These are phyloP conservation scores for Cosmorhoe ocellata DNA, from an alignment of 2,888 invertebrate species.

Conservation along the genomic window DNA sequence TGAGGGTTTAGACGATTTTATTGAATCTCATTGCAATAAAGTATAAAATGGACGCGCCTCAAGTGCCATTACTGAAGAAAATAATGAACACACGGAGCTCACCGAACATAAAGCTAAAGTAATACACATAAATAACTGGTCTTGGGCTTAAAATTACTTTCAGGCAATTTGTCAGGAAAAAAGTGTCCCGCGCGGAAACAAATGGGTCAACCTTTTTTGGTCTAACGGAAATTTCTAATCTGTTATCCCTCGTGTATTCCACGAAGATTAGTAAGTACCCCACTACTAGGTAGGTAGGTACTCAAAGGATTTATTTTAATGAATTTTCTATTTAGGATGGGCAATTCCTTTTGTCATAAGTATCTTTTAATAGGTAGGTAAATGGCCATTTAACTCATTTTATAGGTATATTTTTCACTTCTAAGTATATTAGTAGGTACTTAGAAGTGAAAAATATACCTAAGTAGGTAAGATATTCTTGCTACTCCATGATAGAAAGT, in stretches of 20 bases:
- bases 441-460: no score
- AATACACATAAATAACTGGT: slow-evolving; percentile 73
- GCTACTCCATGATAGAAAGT: neutral
- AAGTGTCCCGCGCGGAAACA: slow-evolving; percentile 66
- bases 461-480: neutral
- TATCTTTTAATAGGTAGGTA: no score
- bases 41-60: slow-evolving; percentile 29
- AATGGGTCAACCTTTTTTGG: slow-evolving; percentile 72
- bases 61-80: slow-evolving; percentile 35
- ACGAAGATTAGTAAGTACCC: slow-evolving; percentile 46
- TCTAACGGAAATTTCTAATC: slow-evolving; percentile 67
- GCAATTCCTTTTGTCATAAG: no score
- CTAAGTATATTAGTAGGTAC: neutral
- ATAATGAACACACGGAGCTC: slow-evolving; percentile 38
- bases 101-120: slow-evolving; percentile 55
- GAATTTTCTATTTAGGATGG: slow-evolving; percentile 29
- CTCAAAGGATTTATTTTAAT: slow-evolving; percentile 40
- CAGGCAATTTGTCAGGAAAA: slow-evolving; percentile 76
- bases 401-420: no score
- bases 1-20: slow-evolving; percentile 26
- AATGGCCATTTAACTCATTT: no score
- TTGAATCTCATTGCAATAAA: slow-evolving; percentile 29
- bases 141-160: slow-evolving; percentile 76
- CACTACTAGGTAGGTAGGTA: no score
- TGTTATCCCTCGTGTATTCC: slow-evolving; percentile 55